phyloP scores from a whole-genome alignment of 2,797 vertebrate species.

The Brachyalestes nurse region DNA sequence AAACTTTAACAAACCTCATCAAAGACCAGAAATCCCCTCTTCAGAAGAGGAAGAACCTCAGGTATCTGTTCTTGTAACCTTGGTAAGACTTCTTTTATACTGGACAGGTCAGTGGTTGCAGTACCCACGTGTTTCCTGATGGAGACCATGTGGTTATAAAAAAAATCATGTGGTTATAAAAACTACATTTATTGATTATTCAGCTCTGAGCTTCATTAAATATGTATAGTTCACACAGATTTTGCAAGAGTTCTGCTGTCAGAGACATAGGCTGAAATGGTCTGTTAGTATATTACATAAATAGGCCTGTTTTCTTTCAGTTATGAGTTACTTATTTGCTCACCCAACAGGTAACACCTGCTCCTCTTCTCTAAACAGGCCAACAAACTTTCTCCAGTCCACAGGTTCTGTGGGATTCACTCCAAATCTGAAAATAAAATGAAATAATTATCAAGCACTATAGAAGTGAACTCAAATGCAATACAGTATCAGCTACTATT shows the following conservation, averaged over 20 bases:
- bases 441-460: conserved; percentile 19
- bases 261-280: not conserved
- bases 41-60: conserved; percentile 65
- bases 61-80: conserved; percentile 59
- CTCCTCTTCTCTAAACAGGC: conserved; percentile 57
- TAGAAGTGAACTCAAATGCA: not conserved
- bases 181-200: not conserved
- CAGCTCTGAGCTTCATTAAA: not conserved
- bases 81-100: conserved; percentile 47
- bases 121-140: conserved; percentile 37
- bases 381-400: conserved; percentile 75
- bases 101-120: conserved; percentile 15
- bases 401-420: conserved; percentile 66
- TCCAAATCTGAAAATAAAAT: conserved; percentile 66
- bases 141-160: not conserved
- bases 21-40: conserved; percentile 65
- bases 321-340: not conserved
- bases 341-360: conserved; percentile 37
- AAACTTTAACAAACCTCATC: conserved; percentile 61
- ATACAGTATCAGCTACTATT: not conserved
- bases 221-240: not conserved
- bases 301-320: not conserved
- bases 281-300: too few relatives aligned
- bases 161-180: not conserved
- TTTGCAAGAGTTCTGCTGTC: not conserved